Base-by-base conservation (phyloP, 2,113 vertebrate genomes). In the Gambusia holbrooki region DNA sequence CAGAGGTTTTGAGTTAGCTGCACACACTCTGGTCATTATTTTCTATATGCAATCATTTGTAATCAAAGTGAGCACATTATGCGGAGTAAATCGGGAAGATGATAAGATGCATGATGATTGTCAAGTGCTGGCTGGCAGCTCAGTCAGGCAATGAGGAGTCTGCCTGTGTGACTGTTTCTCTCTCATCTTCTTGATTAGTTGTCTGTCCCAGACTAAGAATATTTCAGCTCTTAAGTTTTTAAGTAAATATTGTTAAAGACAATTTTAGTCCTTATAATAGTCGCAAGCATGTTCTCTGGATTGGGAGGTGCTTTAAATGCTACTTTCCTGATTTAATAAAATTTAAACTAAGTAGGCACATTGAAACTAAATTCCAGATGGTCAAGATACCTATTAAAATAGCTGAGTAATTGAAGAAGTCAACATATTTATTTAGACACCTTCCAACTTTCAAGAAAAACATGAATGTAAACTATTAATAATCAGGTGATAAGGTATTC, bases 181-280 rank as follows among this genome's bases (percentile, higher is more conserved):
- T 86, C 84, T 87, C 83, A 79, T 89, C 83, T 82, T 70, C 64
- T 81, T 85, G 87, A 92, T 89, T 86, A 88, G 88, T 80, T 74
- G 80, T 81, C 76, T 88, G 80, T 74, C 83, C 82, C 83, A 78
- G 83, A 72, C 73, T 45, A 73, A 77, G 70, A 86, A 84, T 83
- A 77, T 84, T 83, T 45, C 74, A 69, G 83, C 76, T 82, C 75
- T 82, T 87, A 83, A 84, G 85, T 79, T 77, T 77, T 71, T 65
- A 58, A 0, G 77, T 73, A 90, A 92, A 90, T 89, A 90, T 89
- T 91, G 82, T 76, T 86, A 64, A 80, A 90, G 84, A 79, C 84
- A 81, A 79, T 87, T 87, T 88, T 83, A 80, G 74, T 84, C 85
- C 76, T 74, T 80, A 74, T 88, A 77, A 91, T 76, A 68, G 42